phyloP scores from a whole-genome alignment of 2,888 invertebrate genomes.

The Drosophila cyrtoloma region DNA sequence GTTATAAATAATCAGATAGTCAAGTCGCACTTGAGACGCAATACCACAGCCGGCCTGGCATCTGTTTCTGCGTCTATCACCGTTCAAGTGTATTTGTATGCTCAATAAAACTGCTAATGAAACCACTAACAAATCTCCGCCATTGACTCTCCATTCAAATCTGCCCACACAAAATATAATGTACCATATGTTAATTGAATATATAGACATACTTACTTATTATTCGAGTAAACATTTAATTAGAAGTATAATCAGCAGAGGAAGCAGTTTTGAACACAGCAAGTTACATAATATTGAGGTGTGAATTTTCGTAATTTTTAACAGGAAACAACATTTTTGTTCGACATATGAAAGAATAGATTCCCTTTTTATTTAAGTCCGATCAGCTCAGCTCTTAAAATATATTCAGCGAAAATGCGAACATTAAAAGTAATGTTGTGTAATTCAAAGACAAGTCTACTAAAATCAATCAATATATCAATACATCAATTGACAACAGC shows the following conservation, averaged over 20 bases:
- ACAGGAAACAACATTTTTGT: not conserved
- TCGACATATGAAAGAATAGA: not conserved
- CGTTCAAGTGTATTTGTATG: conserved; percentile 34
- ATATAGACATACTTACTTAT: not conserved
- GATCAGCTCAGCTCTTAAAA: not conserved
- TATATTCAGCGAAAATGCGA: not conserved
- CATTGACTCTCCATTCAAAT: conserved; percentile 43
- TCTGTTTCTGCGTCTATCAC: conserved; percentile 37
- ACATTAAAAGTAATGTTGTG: conserved; percentile 28
- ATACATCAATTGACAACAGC: conserved; percentile 36
- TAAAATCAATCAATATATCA: conserved; percentile 60
- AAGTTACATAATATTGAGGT: not conserved
- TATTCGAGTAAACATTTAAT: not conserved
- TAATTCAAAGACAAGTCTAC: conserved; percentile 1
- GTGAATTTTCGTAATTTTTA: not conserved
- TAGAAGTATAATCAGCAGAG: conserved; percentile 12
- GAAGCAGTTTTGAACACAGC: conserved; percentile 15
- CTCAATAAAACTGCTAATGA: conserved; percentile 26
- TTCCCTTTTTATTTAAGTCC: not conserved
- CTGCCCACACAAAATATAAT: conserved; percentile 34
- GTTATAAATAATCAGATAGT: conserved; percentile 24
- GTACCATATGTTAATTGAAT: conserved; percentile 40
- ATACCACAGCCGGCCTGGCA: conserved; percentile 21
- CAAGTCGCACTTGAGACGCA: conserved; percentile 17
- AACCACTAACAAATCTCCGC: conserved; percentile 19